A percentile compares a stretch with the other conserved stretches of the same genome.
These are phyloP conservation scores for Hipposideros larvatus DNA, from an alignment of 2,797 vertebrate species.

Conservation along the genomic window DNA sequence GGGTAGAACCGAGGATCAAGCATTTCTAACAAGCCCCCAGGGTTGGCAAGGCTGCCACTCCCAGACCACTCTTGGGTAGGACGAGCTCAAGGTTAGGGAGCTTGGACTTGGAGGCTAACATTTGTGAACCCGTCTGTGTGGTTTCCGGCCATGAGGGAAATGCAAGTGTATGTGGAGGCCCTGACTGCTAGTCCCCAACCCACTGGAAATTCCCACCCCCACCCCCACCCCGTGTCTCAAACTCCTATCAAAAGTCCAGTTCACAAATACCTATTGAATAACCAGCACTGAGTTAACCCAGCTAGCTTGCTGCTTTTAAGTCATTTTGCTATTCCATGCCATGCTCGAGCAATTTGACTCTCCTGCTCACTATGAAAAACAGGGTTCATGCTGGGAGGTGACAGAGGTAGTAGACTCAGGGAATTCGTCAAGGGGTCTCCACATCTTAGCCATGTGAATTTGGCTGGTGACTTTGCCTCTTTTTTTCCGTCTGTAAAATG, in stretches of 20 bases:
- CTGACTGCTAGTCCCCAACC: neutral
- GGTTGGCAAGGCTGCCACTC: neutral
- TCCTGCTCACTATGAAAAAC: neutral
- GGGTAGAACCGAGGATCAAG: neutral
- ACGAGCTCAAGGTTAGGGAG: neutral
- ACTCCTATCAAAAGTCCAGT: neutral
- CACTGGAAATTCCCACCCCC: neutral
- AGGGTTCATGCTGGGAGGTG: neutral
- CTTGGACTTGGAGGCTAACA: neutral
- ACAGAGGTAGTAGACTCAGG: neutral
- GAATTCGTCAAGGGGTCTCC: neutral
- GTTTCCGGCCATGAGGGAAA: neutral
- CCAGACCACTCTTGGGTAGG: neutral
- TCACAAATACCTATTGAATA: neutral
- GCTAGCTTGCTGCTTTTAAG: neutral
- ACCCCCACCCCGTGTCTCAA: neutral
- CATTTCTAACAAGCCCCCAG: neutral
- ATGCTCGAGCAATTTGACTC: neutral
- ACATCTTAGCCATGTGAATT: neutral
- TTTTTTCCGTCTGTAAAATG: conserved; percentile 2
- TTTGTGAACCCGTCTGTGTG: neutral
- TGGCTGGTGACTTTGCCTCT: neutral
- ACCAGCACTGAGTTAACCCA: neutral
- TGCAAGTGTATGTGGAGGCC: neutral
- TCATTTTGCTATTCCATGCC: neutral